Base-by-base conservation (phyloP, 2,888 invertebrate species). In the Lasioglossum vierecki region DNA sequence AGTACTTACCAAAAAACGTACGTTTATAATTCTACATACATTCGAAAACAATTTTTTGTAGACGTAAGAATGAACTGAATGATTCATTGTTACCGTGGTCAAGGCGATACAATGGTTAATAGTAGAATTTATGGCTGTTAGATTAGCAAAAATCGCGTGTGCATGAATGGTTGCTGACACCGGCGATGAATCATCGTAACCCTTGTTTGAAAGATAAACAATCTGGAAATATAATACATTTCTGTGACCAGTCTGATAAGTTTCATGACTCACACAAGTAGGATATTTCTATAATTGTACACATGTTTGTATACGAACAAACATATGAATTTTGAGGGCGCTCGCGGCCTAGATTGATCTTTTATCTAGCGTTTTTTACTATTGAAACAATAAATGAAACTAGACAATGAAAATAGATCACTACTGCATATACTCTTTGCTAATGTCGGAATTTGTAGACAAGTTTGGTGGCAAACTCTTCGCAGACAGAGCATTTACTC, bases 41-140 rank as follows among this genome's bases (percentile, higher is more conserved):
- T 9, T 2, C 5, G 35, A 1, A 70, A 49, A 57, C 39, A 11
- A 26, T 3, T 77, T 41, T 73, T 63, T 22, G 4, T 39, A 35
- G 11, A 22, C 35, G 26, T 8, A 30, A 4, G 13, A 53, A 66
- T n/a, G 1, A 22, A 13, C 46, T 49, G 3, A 68, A 9, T 77
- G 63, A 77, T 39, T 82, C 18, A 72, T 86, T 41, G 85, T 93
- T 96, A 92, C 91, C 98, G 98, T 95, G 98, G 98, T 0, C 98
- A 98, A 95, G 99, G 99, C 0, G 99, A 98, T 93, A 99, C 98
- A 0, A 98, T 99, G 84, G 97, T 99, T 63, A n/a, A n/a, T n/a
- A 98, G 98, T 99, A 89, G 99, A 99, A 95, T 97, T 99, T 92
- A 99, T 95, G 98, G 99, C 76, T 99, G 99, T 96, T 99, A 98